These are phyloP conservation scores for Heteropelma amictum DNA, from an alignment of 2,888 invertebrate species.

Conservation along the genomic window DNA sequence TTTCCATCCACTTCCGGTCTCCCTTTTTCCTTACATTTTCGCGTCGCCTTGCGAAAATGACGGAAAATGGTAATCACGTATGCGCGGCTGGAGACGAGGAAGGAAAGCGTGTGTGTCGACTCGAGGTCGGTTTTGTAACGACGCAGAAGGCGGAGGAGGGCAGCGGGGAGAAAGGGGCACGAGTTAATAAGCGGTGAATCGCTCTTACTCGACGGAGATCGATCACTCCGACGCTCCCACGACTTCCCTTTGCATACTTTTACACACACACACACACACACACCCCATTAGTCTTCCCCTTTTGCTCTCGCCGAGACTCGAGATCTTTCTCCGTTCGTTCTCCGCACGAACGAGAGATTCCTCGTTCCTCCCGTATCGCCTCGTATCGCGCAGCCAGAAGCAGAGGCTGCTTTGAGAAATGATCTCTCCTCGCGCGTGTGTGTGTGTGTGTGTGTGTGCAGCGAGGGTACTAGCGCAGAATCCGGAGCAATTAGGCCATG, in stretches of 20 bases:
- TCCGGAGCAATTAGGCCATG: conserved; percentile 7
- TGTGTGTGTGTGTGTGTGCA: conserved; percentile 4
- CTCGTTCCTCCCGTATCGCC: conserved; percentile 10
- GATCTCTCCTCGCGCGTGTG: not conserved
- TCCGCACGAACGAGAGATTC: not conserved
- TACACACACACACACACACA: not conserved
- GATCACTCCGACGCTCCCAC: conserved; percentile 42
- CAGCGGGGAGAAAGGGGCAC: conserved; percentile 6
- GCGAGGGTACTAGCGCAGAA: conserved; percentile 33
- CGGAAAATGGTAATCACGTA: too few relatives aligned
- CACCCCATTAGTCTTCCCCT: conserved; percentile 14
- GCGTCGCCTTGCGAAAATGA: too few relatives aligned
- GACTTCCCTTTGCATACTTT: not conserved
- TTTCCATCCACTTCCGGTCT: too few relatives aligned
- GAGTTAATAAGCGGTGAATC: conserved; percentile 52
- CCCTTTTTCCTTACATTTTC: not conserved
- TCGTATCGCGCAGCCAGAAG: conserved; percentile 26
- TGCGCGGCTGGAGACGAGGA: too few relatives aligned
- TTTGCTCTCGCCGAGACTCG: not conserved
- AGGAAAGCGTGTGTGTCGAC: conserved; percentile 26
- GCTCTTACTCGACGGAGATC: conserved; percentile 65
- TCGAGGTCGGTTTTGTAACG: conserved; percentile 23
- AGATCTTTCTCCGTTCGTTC: conserved; percentile 3
- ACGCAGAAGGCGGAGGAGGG: conserved; percentile 29
- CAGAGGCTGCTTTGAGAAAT: conserved; percentile 43